Conservation (phyloP, 2,797 vertebrate species). For the Galago senegalensis region DNA sequence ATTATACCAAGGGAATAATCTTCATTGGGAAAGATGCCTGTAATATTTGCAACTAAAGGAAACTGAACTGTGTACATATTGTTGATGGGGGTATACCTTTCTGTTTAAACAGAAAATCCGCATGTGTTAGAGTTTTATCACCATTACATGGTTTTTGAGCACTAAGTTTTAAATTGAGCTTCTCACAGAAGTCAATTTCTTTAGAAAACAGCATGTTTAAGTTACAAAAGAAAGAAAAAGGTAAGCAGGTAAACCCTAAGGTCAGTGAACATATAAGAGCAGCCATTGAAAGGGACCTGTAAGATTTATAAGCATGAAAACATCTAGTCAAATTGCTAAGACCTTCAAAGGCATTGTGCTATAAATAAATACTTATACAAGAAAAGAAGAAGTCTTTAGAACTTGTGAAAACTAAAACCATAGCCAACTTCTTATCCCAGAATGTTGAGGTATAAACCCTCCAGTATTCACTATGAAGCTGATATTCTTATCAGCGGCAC, state of each 20-base stretch:
- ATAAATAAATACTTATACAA: slow-evolving; percentile 26
- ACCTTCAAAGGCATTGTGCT: background rate
- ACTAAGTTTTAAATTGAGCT: background rate
- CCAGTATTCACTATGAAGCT: background rate
- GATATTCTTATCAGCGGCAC: background rate
- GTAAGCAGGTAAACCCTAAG: background rate
- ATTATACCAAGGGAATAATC: background rate
- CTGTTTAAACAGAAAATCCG: background rate
- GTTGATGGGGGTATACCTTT: background rate
- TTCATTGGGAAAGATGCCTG: background rate
- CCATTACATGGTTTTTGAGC: slow-evolving; percentile 29
- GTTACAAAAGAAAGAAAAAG: slow-evolving; percentile 10
- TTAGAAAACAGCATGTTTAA: background rate
- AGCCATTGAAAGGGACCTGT: background rate
- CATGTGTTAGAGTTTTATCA: background rate
- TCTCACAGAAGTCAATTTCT: slow-evolving; percentile 41
- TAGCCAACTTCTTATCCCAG: background rate
- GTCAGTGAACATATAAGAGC: background rate
- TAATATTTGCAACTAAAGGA: slow-evolving; percentile 21
- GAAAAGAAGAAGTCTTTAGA: background rate
- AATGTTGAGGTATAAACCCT: background rate
- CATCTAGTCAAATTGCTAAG: background rate
- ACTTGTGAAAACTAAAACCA: slow-evolving; percentile 14
- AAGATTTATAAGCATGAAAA: slow-evolving; percentile 13
- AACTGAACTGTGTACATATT: slow-evolving; percentile 6